Conservation (phyloP, 2,888 invertebrate genomes). For the Drosophila setosimentum region DNA sequence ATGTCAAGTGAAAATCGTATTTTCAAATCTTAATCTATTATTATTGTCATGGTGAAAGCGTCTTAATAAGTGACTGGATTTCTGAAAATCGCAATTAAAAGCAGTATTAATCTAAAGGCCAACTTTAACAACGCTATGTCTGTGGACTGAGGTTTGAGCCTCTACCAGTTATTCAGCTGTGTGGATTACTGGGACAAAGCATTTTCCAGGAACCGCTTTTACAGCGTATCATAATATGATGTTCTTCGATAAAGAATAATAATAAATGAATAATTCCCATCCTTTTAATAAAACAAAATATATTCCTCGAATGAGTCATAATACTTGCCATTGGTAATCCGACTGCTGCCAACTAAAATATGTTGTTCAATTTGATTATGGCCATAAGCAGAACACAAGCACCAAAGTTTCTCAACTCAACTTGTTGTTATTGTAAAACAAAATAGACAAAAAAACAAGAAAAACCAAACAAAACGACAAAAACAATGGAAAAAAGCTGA, state of each 20-base stretch:
- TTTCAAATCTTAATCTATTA: background rate
- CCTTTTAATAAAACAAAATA: background rate
- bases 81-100: background rate
- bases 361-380: slow-evolving; percentile 71
- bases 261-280: slow-evolving; percentile 1
- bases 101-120: background rate
- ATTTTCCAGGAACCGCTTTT: background rate
- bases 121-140: too few relatives aligned
- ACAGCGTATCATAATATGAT: background rate
- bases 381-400: slow-evolving; percentile 64
- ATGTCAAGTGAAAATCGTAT: background rate
- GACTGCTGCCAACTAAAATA: slow-evolving; percentile 16
- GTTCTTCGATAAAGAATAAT: background rate
- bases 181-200: background rate
- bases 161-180: too few relatives aligned
- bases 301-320: slow-evolving; percentile 45
- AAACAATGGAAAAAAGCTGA: slow-evolving; percentile 24
- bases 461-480: background rate
- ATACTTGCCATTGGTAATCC: slow-evolving; percentile 6
- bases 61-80: background rate
- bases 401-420: slow-evolving; percentile 45
- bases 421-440: background rate
- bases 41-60: background rate
- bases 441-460: slow-evolving; percentile 1
- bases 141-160: background rate